phyloP scores from a whole-genome alignment of 1,140 invertebrate genomes.

The Scaptomyza hsui region DNA sequence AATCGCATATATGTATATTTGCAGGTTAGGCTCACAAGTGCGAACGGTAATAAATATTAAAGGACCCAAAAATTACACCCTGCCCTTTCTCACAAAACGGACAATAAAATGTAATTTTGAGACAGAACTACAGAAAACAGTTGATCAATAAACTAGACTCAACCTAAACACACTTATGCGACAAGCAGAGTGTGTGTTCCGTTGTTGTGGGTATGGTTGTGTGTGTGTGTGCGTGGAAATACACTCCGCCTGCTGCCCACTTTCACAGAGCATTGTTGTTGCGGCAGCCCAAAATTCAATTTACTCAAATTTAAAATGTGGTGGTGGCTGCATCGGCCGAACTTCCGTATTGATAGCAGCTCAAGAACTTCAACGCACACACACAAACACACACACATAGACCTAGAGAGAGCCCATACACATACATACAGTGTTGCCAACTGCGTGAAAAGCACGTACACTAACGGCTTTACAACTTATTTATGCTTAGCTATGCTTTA shows the following conservation, averaged over 20 bases:
- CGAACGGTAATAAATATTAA: conserved; percentile 42
- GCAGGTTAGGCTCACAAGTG: conserved; percentile 33
- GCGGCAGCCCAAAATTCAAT: conserved; percentile 61
- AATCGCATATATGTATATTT: conserved; percentile 31
- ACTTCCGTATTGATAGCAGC: conserved; percentile 75
- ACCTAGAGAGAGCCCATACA: not conserved
- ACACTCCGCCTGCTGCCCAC: conserved; percentile 16
- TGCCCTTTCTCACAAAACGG: too few relatives aligned
- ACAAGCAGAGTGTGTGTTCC: too few relatives aligned
- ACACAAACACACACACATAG: not conserved
- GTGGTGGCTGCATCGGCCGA: conserved; percentile 37
- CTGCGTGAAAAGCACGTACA: conserved; percentile 69
- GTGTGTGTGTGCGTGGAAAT: conserved; percentile 41
- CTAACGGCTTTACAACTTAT: conserved; percentile 79
- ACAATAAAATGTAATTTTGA: conserved; percentile 43
- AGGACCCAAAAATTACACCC: too few relatives aligned
- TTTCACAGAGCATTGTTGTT: conserved; percentile 37
- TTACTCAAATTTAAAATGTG: conserved; percentile 75
- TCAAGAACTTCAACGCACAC: conserved; percentile 16
- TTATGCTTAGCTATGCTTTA: conserved; percentile 67
- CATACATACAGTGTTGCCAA: conserved; percentile 53
- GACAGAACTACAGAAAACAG: too few relatives aligned
- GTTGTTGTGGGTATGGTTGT: not conserved
- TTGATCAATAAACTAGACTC: conserved; percentile 40
- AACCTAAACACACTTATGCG: conserved; percentile 42